These are phyloP conservation scores for Apeltes quadracus DNA, from an alignment of 2,113 vertebrate species.

Conservation along the genomic window DNA sequence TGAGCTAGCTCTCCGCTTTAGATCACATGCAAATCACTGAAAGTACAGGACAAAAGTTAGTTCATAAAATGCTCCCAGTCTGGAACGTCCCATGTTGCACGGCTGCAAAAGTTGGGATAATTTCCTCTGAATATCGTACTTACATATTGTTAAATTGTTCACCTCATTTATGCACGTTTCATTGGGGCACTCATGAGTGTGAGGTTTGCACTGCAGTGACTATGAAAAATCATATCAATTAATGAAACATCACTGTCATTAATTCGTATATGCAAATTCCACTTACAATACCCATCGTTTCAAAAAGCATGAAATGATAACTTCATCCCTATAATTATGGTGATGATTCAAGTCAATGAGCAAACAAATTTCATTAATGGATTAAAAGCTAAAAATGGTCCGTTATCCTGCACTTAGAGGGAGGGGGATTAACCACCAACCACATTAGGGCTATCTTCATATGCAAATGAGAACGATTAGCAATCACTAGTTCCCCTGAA, in stretches of 20 bases:
- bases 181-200: constrained; percentile 51
- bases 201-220: constrained; percentile 65
- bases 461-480: constrained; percentile 83
- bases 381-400: constrained; percentile 82
- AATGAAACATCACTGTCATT: constrained; percentile 79
- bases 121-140: constrained; percentile 20
- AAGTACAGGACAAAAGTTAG: not conserved
- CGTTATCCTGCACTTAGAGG: constrained; percentile 79
- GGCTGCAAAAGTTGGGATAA: constrained; percentile 1
- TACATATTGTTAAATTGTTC: constrained; percentile 12
- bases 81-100: constrained; percentile 14
- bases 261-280: constrained; percentile 81
- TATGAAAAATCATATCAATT: constrained; percentile 77
- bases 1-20: constrained; percentile 42
- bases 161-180: constrained; percentile 43
- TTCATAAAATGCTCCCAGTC: constrained; percentile 26
- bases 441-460: constrained; percentile 82
- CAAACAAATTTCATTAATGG: constrained; percentile 85
- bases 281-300: constrained; percentile 76
- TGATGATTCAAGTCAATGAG: constrained; percentile 84
- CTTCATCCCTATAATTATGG: constrained; percentile 79
- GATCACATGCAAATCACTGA: constrained; percentile 47
- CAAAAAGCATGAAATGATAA: constrained; percentile 80
- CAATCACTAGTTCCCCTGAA: constrained; percentile 77
- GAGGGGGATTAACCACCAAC: constrained; percentile 78